Percentiles rank a stretch among this genome's conserved stretches.
These are phyloP conservation scores for Agriopis leucophaearia DNA, from an alignment of 2,888 invertebrate species.

Conservation along the genomic window DNA sequence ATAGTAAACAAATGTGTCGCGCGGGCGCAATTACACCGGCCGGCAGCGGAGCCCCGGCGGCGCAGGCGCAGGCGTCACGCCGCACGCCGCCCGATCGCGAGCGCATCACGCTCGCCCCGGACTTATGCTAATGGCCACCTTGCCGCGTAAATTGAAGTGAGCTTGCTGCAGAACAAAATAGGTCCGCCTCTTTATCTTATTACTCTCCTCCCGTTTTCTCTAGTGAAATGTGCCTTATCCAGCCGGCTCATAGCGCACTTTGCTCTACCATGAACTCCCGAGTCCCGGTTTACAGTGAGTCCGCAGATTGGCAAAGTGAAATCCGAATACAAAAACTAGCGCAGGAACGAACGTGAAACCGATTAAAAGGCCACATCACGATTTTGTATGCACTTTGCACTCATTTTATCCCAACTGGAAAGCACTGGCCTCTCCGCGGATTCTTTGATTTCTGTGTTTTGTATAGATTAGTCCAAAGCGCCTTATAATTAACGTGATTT, in stretches of 20 bases:
- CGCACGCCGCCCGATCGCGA: slow-evolving; percentile 66
- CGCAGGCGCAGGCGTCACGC: slow-evolving; percentile 63
- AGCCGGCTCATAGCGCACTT: slow-evolving; percentile 63
- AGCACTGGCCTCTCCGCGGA: slow-evolving; percentile 68
- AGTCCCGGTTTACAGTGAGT: slow-evolving; percentile 67
- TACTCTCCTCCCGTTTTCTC: slow-evolving; percentile 58
- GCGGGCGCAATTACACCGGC: slow-evolving; percentile 75
- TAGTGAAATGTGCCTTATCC: slow-evolving; percentile 65
- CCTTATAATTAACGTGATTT: slow-evolving; percentile 78
- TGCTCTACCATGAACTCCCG: slow-evolving; percentile 51
- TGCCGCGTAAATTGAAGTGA: slow-evolving; percentile 84
- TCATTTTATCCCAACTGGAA: slow-evolving; percentile 76
- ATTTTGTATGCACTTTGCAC: slow-evolving; percentile 86
- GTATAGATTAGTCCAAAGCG: slow-evolving; percentile 73
- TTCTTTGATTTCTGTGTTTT: slow-evolving; percentile 76
- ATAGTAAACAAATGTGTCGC: slow-evolving; percentile 86
- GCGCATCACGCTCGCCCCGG: slow-evolving; percentile 79
- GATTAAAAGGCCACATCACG: slow-evolving; percentile 86
- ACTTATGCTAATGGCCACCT: slow-evolving; percentile 84
- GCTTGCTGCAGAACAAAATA: slow-evolving; percentile 81
- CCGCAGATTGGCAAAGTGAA: slow-evolving; percentile 81
- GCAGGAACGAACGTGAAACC: slow-evolving; percentile 84
- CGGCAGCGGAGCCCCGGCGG: slow-evolving; percentile 45
- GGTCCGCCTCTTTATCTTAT: slow-evolving; percentile 84
- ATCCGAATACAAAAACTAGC: slow-evolving; percentile 84